These are phyloP conservation scores for Calliopum simillimum DNA, from an alignment of 2,888 invertebrate species.

Conservation along the genomic window DNA sequence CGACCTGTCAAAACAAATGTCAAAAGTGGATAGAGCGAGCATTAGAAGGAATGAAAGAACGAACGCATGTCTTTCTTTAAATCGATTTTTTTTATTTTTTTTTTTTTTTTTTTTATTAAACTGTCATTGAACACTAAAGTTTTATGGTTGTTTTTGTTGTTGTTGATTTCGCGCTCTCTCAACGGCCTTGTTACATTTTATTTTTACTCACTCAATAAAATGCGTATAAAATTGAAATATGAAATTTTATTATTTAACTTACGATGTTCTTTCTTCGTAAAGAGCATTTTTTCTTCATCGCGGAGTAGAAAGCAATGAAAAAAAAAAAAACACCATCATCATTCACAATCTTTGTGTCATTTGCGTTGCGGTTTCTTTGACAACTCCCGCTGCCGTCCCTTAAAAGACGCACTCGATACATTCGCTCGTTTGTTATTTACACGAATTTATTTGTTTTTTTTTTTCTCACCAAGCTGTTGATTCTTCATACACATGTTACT, in stretches of 20 bases:
- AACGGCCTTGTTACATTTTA: background rate
- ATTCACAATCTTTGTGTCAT: background rate
- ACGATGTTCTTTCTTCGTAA: background rate
- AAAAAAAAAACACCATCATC: background rate
- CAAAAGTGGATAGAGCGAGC: slow-evolving; percentile 2
- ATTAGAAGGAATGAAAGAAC: background rate
- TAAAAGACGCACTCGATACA: too few species aligned
- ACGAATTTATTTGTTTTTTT: background rate
- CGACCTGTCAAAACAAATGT: slow-evolving; percentile 18
- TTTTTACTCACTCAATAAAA: slow-evolving; percentile 14
- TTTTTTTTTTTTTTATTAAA: slow-evolving; percentile 12
- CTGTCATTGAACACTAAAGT: background rate
- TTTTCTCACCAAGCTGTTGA: background rate
- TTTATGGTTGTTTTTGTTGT: background rate
- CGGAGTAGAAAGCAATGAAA: background rate
- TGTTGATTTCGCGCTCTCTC: background rate
- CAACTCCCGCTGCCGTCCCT: too few species aligned
- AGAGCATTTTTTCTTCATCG: background rate
- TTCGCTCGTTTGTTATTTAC: background rate
- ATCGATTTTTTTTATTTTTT: slow-evolving; percentile 14
- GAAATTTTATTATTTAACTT: slow-evolving; percentile 3
- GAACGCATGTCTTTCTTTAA: background rate
- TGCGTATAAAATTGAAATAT: slow-evolving; percentile 19
- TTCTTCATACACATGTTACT: background rate
- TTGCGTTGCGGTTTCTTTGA: too few species aligned